These are phyloP conservation scores for Mimachlamys varia DNA, from an alignment of 2,888 invertebrate genomes.

Conservation along the genomic window DNA sequence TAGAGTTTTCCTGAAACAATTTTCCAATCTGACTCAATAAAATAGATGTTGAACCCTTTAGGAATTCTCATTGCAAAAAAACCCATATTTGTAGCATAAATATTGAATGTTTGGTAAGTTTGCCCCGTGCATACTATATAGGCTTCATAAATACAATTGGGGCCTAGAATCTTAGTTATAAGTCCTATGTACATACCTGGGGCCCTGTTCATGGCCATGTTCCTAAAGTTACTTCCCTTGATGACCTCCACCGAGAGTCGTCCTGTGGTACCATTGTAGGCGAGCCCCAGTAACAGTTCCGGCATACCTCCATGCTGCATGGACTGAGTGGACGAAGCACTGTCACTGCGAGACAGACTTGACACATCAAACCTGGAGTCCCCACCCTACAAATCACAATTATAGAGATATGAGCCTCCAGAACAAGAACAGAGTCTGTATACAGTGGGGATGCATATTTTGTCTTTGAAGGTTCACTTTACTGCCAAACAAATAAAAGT, in stretches of 20 bases:
- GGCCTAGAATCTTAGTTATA: not conserved
- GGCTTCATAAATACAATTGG: too few species aligned
- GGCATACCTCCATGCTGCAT: conserved; percentile 92
- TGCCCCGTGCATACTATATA: not conserved
- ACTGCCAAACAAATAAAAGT: too few species aligned
- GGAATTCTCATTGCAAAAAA: too few species aligned
- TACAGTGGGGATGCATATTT: too few species aligned
- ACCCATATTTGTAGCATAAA: too few species aligned
- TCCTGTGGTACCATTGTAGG: conserved; percentile 96
- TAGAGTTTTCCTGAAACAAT: too few species aligned
- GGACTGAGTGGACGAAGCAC: conserved; percentile 95
- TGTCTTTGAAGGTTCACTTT: too few species aligned
- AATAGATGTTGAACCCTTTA: too few species aligned
- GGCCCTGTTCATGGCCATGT: conserved; percentile 81
- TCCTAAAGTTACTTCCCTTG: conserved; percentile 87
- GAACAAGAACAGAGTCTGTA: not conserved
- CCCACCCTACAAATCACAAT: conserved; percentile 76
- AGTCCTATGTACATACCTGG: conserved; percentile 74
- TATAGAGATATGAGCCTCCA: conserved; percentile 74
- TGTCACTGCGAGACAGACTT: conserved; percentile 94
- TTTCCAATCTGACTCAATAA: too few species aligned
- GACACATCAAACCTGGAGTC: conserved; percentile 85
- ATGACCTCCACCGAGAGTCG: conserved; percentile 95
- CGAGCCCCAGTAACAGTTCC: conserved; percentile 92
- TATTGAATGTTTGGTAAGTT: too few species aligned